Evolutionary conservation across 2,888 invertebrate genomes (phyloP), one percentile per base, ranked within the genome.

Genomic region (Octodonta nipae): DNA sequence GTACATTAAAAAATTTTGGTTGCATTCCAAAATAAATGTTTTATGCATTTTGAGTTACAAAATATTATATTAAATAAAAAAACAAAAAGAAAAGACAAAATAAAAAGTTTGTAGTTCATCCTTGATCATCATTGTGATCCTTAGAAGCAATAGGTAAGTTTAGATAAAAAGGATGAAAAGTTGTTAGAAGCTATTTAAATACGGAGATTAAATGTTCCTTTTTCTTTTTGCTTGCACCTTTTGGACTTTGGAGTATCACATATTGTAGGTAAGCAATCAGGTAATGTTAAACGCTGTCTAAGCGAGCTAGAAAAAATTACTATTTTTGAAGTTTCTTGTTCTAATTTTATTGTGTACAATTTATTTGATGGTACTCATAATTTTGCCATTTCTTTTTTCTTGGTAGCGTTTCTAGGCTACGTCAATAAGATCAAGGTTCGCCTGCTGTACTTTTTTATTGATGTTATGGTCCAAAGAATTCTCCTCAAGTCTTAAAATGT

Each of bases 201-300:
- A 20, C 6, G 20, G 20, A 7, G 20, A 20, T n/a, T n/a, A 20
- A 20, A 20, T 20, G 20, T 20, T 20, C 20, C 20, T 20, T 20
- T 20, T 20, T 20, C 20, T 20, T 20, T 20, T 20, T 20, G 20
- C 20, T 20, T 20, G n/a, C 20, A 20, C 20, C 20, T 20, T 20
- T 20, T 20, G 20, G 20, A 20, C n/a, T 20, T 20, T 20, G 20
- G 20, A 20, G n/a, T 20, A n/a, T 20, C 20, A 7, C 20, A n/a
- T 20, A 20, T 20, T 20, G 20, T 20, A 20, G 20, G 20, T 20
- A 20, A 20, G 20, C 20, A 20, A 20, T 6, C n/a, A 20, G 20
- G 20, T 20, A 20, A 20, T 20, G 20, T 20, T 20, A 20, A 7
- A 20, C 20, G 20, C 20, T 20, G 20, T 20, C 20, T 20, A 20